Evolutionary conservation across 2,113 vertebrate genomes (phyloP).

Genomic region (Gymnorhina tibicen): DNA sequence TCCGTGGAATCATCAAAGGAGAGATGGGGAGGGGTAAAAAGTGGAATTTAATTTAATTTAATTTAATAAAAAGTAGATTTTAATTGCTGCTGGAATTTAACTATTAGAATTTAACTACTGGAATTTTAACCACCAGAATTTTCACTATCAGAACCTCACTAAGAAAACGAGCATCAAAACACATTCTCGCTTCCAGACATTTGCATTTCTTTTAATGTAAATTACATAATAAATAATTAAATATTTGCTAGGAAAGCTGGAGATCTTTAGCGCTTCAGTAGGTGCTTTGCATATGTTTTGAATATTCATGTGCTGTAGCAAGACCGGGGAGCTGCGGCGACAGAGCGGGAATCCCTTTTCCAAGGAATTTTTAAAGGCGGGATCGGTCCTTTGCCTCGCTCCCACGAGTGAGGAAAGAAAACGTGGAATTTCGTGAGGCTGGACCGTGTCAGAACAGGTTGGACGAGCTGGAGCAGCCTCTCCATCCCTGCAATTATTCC

Average conservation of each 20-base stretch:
- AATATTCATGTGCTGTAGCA: neutral
- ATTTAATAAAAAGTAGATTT: neutral
- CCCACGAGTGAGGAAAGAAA: neutral
- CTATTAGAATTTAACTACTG: no score
- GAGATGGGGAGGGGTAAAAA: neutral
- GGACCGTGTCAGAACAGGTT: neutral
- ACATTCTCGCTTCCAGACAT: rapidly evolving
- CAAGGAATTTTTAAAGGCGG: neutral
- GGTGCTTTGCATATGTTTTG: neutral
- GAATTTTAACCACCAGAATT: neutral
- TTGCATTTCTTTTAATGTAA: neutral
- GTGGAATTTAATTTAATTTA: neutral
- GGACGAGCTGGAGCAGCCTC: neutral
- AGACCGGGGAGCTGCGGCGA: rapidly evolving
- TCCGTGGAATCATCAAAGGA: neutral
- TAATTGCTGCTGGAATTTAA: neutral
- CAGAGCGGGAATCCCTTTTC: neutral
- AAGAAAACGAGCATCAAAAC: neutral
- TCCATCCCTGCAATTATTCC: neutral
- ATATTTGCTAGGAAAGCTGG: neutral
- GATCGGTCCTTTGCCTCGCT: neutral
- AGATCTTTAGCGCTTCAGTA: rapidly evolving
- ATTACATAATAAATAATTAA: neutral
- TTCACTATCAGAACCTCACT: no score
- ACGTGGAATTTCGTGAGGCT: neutral